Evolutionary conservation across 37 sponge, comb jelly and placozoan genomes (phyloP).

Genomic region (Mnemiopsis leidyi): DNA sequence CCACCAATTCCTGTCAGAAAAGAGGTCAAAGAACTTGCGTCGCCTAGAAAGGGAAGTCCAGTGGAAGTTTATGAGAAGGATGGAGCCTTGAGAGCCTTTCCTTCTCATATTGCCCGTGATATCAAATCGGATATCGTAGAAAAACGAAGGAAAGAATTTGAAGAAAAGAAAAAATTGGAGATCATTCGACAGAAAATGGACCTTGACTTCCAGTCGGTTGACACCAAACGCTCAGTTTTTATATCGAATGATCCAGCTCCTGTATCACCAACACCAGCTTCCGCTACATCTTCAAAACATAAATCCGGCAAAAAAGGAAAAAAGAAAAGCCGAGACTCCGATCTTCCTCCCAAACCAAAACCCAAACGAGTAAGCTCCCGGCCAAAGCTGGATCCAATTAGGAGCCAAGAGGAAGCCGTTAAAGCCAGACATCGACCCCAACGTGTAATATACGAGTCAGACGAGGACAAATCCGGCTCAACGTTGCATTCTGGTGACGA

Average conservation of each 20-base stretch:
- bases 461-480: conserved; percentile 32
- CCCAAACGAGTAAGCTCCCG: not conserved
- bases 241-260: not conserved
- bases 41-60: conserved; percentile 1
- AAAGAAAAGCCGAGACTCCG: not conserved
- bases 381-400: not conserved
- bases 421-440: not conserved
- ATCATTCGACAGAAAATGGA: conserved; percentile 19
- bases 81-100: not conserved
- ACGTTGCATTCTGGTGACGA: conserved; percentile 16
- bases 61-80: not conserved
- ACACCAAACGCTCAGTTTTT: not conserved
- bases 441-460: not conserved
- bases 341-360: not conserved
- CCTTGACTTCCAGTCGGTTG: conserved; percentile 14
- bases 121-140: conserved; percentile 3
- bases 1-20: not conserved
- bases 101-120: not conserved
- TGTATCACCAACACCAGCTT: not conserved
- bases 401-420: not conserved
- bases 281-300: not conserved
- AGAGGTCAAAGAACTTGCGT: not conserved
- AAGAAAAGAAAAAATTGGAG: not conserved
- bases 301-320: not conserved
- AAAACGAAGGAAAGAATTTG: not conserved